A percentile compares a stretch with the other conserved stretches of the same genome.
Conservation (phyloP, 2,888 invertebrate genomes). For the Lagria hirta region DNA sequence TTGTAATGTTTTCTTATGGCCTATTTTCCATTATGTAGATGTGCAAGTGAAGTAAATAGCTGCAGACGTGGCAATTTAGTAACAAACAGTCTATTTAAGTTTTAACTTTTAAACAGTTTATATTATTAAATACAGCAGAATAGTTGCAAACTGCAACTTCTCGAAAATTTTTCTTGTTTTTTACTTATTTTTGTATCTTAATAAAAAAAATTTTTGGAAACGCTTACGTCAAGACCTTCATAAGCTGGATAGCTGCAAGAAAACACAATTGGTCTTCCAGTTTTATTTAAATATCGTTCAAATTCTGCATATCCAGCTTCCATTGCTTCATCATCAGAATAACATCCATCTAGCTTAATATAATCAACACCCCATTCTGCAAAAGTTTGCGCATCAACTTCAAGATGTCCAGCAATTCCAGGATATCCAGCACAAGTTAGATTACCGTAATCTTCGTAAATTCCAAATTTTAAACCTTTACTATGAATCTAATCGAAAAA, state of each 20-base stretch:
- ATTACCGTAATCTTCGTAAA: slow-evolving; percentile 79
- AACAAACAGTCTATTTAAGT: too few species aligned
- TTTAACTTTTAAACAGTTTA: too few species aligned
- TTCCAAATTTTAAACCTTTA: slow-evolving; percentile 73
- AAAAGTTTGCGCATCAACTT: slow-evolving; percentile 70
- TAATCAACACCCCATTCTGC: slow-evolving; percentile 80
- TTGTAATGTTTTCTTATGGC: too few species aligned
- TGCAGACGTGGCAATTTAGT: too few species aligned
- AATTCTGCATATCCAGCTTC: slow-evolving; percentile 44
- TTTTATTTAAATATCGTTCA: slow-evolving; percentile 42
- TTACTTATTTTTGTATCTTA: background rate
- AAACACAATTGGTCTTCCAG: slow-evolving; percentile 64
- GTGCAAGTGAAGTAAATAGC: too few species aligned
- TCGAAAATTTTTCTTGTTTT: too few species aligned
- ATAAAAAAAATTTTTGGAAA: background rate
- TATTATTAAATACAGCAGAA: too few species aligned
- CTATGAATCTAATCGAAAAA: slow-evolving; percentile 71
- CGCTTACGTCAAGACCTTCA: slow-evolving; percentile 57
- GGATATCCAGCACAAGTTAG: slow-evolving; percentile 78
- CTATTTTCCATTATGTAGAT: too few species aligned
- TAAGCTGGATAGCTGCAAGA: slow-evolving; percentile 83
- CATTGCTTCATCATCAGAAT: slow-evolving; percentile 61
- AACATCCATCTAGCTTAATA: slow-evolving; percentile 79
- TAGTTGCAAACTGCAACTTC: too few species aligned
- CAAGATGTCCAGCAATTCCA: slow-evolving; percentile 66